Percentiles rank a stretch among this genome's conserved stretches.
These are phyloP conservation scores for Oligia latruncula DNA, from an alignment of 2,888 invertebrate species.

Conservation along the genomic window DNA sequence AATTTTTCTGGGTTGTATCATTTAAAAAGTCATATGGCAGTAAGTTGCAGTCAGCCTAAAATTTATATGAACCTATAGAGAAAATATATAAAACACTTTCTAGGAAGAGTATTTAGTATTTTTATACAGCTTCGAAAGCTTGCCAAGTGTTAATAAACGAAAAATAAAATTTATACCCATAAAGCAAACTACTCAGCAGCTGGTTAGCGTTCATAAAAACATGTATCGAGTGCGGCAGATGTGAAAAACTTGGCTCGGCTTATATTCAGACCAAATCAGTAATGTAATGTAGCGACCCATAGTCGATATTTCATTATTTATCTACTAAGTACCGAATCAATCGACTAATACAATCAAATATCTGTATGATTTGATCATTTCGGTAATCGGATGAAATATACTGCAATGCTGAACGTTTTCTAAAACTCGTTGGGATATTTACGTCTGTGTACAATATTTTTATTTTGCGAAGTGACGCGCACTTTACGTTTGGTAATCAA, in stretches of 20 bases:
- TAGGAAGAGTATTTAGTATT: neutral
- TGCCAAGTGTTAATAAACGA: slow-evolving; percentile 13
- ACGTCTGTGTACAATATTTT: neutral
- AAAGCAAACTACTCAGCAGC: neutral
- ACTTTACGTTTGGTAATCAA: neutral
- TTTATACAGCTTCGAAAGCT: neutral
- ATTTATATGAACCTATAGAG: neutral
- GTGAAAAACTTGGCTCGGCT: slow-evolving; percentile 16
- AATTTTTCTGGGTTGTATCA: neutral
- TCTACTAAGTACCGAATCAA: slow-evolving; percentile 14
- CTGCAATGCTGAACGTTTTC: neutral
- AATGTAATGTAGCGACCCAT: slow-evolving; percentile 9
- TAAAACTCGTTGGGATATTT: neutral
- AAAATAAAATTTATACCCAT: slow-evolving; percentile 8
- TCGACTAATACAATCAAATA: slow-evolving; percentile 40
- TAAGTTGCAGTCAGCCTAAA: no score
- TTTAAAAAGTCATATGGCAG: neutral
- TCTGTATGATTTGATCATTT: slow-evolving; percentile 29
- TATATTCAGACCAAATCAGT: slow-evolving; percentile 1
- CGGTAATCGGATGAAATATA: neutral
- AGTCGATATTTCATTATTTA: slow-evolving; percentile 38
- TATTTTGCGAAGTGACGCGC: neutral
- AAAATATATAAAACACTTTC: neutral
- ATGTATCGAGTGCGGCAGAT: slow-evolving; percentile 5
- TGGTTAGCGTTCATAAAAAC: neutral